Evolutionary conservation across 2,888 invertebrate species (phyloP).

Genomic region (Anticlea derivata): DNA sequence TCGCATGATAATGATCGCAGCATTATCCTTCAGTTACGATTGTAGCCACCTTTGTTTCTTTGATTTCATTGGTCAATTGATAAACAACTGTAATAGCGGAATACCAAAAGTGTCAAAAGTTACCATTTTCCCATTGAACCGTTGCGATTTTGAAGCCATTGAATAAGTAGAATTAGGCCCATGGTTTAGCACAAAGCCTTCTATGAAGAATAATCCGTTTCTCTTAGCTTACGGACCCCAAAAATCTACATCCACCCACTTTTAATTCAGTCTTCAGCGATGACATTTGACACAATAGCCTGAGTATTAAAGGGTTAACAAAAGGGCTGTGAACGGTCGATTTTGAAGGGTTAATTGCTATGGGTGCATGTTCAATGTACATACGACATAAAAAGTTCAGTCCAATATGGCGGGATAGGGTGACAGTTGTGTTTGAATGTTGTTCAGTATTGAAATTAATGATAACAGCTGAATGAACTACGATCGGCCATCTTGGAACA

Average conservation of each 20-base stretch:
- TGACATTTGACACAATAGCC: conserved; percentile 80
- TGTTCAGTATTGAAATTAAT: conserved; percentile 20
- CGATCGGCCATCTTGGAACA: conserved; percentile 6
- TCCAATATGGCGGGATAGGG: conserved; percentile 35
- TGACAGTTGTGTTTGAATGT: conserved; percentile 35
- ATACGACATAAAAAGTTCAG: conserved; percentile 46
- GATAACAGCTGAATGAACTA: no score
- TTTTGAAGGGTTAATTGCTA: conserved; percentile 77
- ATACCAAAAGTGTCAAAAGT: no score
- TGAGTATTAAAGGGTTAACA: conserved; percentile 73
- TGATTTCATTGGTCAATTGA: no score
- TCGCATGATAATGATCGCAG: no score
- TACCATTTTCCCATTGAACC: no score
- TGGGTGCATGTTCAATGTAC: conserved; percentile 54
- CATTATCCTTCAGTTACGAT: no score
- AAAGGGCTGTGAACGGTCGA: conserved; percentile 69
- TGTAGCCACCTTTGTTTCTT: no score
- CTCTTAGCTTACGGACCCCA: conserved; percentile 43
- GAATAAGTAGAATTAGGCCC: no score
- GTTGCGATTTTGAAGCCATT: no score
- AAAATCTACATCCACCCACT: conserved; percentile 70
- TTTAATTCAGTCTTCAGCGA: conserved; percentile 68
- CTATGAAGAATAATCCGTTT: background rate
- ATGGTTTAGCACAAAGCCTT: no score
- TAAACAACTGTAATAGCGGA: no score